These are phyloP conservation scores for Amblyornis subalaris DNA, from an alignment of 2,113 vertebrate genomes.

Conservation along the genomic window DNA sequence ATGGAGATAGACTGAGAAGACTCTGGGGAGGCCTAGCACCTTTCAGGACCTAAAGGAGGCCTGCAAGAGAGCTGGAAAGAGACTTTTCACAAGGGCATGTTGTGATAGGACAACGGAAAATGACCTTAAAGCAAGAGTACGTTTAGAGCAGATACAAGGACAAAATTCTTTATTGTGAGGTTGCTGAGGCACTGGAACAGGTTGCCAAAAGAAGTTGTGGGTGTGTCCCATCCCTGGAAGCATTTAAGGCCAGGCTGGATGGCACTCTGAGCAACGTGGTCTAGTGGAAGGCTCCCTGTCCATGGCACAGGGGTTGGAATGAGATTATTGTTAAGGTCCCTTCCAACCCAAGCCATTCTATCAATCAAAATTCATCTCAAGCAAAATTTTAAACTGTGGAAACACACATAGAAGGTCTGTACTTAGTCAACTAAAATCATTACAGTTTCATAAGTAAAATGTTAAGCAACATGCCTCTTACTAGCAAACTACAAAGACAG, in stretches of 20 bases:
- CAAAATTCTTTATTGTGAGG: not conserved
- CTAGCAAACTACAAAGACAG: not conserved
- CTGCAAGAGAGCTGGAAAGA: not conserved
- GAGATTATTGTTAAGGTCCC: not conserved
- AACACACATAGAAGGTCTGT: rapidly evolving
- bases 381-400: not conserved
- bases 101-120: not conserved
- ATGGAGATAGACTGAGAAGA: not conserved
- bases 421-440: not conserved
- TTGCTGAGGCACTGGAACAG: not conserved
- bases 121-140: not conserved
- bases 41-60: not conserved
- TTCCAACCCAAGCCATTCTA: not conserved
- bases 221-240: not conserved
- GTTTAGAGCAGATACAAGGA: not conserved
- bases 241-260: not conserved
- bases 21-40: not conserved
- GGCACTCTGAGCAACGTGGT: not conserved
- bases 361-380: not conserved
- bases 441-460: not conserved
- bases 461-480: not conserved
- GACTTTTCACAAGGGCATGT: not conserved
- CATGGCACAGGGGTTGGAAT: rapidly evolving
- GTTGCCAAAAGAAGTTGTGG: not conserved
- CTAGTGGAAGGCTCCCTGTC: not conserved